A percentile compares a stretch with the other conserved stretches of the same genome.
phyloP scores from a whole-genome alignment of 2,113 vertebrate genomes.

The Rhinoderma darwinii region DNA sequence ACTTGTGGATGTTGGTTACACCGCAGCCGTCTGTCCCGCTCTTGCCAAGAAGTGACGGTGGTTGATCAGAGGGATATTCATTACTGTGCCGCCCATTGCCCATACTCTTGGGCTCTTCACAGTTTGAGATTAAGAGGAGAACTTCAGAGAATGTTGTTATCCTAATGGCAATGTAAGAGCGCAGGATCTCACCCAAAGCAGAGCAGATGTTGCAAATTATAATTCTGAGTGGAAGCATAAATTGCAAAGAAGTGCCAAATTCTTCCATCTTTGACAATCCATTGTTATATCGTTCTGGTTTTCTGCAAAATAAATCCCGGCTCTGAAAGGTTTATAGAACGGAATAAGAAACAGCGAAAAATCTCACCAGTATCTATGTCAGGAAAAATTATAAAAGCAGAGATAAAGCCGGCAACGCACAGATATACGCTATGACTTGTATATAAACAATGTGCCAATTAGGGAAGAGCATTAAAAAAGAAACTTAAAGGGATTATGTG shows the following conservation, averaged over 20 bases:
- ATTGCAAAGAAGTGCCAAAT: constrained; percentile 19
- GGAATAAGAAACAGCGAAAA: background rate
- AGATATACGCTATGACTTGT: too few species aligned
- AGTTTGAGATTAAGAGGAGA: background rate
- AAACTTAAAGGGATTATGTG: background rate
- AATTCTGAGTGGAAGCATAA: constrained; percentile 24
- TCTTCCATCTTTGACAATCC: background rate
- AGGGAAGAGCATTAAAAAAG: background rate
- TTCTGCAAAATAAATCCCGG: background rate
- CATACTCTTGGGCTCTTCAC: background rate
- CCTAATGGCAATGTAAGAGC: background rate
- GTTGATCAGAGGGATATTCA: constrained; percentile 17
- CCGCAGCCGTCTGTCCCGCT: background rate
- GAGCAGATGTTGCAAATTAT: constrained; percentile 54
- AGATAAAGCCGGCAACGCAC: background rate
- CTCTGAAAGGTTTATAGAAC: constrained; percentile 19
- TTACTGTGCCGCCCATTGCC: constrained; percentile 7
- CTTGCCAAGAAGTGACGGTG: background rate
- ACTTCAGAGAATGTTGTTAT: background rate
- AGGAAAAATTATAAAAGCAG: background rate
- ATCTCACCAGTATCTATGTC: background rate
- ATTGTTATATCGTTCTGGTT: background rate
- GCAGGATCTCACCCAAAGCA: background rate
- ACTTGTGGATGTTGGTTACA: background rate
- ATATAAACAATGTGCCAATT: background rate